Percentiles rank a stretch among this genome's conserved stretches.
These are phyloP conservation scores for Agrotis ipsilon DNA, from an alignment of 2,888 invertebrate genomes.

Conservation along the genomic window DNA sequence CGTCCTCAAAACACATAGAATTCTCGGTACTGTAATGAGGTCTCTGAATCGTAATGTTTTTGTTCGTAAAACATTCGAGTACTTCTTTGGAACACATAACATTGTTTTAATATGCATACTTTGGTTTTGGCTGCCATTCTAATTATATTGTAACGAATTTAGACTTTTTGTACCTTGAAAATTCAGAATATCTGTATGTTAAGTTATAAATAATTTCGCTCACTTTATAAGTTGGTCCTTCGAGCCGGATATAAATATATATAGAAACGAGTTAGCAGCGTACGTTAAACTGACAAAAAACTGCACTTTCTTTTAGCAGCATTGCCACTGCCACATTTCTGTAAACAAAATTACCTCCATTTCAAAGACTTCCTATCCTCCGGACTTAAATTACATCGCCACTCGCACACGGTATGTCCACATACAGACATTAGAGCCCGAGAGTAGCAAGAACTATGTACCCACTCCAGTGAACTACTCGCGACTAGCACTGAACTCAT, in stretches of 20 bases:
- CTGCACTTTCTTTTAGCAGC: background rate
- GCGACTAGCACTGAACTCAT: slow-evolving; percentile 57
- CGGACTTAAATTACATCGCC: slow-evolving; percentile 15
- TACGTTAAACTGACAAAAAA: background rate
- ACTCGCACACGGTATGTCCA: slow-evolving; percentile 8
- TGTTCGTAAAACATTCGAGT: slow-evolving; percentile 42
- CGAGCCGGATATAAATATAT: background rate
- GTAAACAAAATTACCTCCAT: background rate
- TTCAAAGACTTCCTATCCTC: background rate
- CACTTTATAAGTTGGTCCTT: background rate
- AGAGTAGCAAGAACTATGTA: slow-evolving; percentile 40
- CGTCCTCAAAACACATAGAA: slow-evolving; percentile 34
- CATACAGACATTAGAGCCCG: slow-evolving; percentile 20
- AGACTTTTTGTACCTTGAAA: no score
- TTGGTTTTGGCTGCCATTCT: slow-evolving; percentile 21
- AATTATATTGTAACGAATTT: background rate
- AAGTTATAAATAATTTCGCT: background rate
- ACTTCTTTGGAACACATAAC: slow-evolving; percentile 42
- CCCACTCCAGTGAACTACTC: slow-evolving; percentile 40
- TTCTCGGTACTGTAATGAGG: slow-evolving; percentile 35
- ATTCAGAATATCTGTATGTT: no score
- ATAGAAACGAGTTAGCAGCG: no score
- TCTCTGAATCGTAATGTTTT: slow-evolving; percentile 48
- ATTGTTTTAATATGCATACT: slow-evolving; percentile 44
- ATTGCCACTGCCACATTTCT: background rate